Evolutionary conservation across 1,140 invertebrate genomes (phyloP).

Genomic region (Formica exsecta): DNA sequence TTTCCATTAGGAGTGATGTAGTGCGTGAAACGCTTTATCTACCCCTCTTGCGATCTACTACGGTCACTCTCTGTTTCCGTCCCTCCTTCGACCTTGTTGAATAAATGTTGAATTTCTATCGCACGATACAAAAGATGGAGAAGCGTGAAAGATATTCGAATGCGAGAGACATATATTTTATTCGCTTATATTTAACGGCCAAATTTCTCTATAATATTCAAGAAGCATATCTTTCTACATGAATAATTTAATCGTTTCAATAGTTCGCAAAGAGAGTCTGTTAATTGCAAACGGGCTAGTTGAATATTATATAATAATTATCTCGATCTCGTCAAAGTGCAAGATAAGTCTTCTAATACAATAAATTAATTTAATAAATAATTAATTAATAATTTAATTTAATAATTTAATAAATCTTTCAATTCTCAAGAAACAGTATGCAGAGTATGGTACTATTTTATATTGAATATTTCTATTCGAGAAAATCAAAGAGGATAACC

Average conservation of each 20-base stretch:
- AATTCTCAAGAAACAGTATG: no score
- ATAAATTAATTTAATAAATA: no score
- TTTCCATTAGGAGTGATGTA: constrained; percentile 79
- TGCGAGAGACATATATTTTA: background rate
- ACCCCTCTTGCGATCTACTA: constrained; percentile 32
- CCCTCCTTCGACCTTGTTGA: background rate
- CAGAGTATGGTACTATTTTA: background rate
- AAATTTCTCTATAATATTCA: background rate
- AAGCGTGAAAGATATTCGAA: background rate
- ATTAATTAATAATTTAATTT: no score
- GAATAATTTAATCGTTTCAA: background rate
- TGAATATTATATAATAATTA: constrained; percentile 27
- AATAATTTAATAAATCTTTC: no score
- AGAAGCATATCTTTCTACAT: background rate
- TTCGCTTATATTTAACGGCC: background rate
- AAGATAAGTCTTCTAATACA: background rate
- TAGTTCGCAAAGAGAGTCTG: background rate
- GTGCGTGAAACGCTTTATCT: constrained; percentile 76
- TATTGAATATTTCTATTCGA: background rate
- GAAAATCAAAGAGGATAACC: background rate
- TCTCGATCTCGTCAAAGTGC: background rate
- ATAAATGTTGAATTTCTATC: constrained; percentile 23
- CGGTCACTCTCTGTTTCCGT: constrained; percentile 14
- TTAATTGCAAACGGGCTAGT: background rate
- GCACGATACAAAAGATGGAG: constrained; percentile 8